These are phyloP conservation scores for Boloria selene DNA, from an alignment of 2,888 invertebrate species.

Conservation along the genomic window DNA sequence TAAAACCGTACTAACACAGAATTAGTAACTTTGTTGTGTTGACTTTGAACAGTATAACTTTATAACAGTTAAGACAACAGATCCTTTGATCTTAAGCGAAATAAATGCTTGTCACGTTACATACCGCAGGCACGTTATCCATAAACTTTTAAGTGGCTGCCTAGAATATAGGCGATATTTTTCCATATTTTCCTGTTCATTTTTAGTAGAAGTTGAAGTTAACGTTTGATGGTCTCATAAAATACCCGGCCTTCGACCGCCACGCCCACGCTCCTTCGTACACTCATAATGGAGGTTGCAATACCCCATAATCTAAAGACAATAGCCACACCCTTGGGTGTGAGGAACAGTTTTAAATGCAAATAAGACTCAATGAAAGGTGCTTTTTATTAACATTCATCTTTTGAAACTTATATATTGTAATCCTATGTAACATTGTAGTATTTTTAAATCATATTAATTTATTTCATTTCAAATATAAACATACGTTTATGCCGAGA, in stretches of 20 bases:
- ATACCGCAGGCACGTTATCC: too few relatives aligned
- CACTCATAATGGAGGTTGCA: slow-evolving; percentile 45
- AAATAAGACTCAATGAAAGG: slow-evolving; percentile 29
- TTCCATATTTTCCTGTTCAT: slow-evolving; percentile 44
- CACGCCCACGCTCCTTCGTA: slow-evolving; percentile 38
- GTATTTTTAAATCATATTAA: not conserved
- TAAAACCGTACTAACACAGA: too few relatives aligned
- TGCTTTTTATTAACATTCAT: slow-evolving; percentile 31
- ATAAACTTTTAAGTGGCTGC: too few relatives aligned
- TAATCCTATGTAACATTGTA: slow-evolving; percentile 5
- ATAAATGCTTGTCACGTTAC: too few relatives aligned
- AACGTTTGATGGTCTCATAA: slow-evolving; percentile 64
- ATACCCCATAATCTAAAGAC: slow-evolving; percentile 45
- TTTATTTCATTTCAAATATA: not conserved
- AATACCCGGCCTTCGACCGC: slow-evolving; percentile 45
- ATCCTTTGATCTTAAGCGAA: too few relatives aligned
- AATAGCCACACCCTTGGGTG: slow-evolving; percentile 41
- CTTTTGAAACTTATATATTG: slow-evolving; percentile 20
- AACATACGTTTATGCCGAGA: too few relatives aligned
- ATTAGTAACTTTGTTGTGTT: too few relatives aligned
- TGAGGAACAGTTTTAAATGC: slow-evolving; percentile 36
- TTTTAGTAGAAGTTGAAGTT: slow-evolving; percentile 55
- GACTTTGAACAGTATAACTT: too few relatives aligned
- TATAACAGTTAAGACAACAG: too few relatives aligned
- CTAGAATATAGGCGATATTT: slow-evolving; percentile 8